Conservation (phyloP, 2,888 invertebrate genomes). For the Eilema depressum region DNA sequence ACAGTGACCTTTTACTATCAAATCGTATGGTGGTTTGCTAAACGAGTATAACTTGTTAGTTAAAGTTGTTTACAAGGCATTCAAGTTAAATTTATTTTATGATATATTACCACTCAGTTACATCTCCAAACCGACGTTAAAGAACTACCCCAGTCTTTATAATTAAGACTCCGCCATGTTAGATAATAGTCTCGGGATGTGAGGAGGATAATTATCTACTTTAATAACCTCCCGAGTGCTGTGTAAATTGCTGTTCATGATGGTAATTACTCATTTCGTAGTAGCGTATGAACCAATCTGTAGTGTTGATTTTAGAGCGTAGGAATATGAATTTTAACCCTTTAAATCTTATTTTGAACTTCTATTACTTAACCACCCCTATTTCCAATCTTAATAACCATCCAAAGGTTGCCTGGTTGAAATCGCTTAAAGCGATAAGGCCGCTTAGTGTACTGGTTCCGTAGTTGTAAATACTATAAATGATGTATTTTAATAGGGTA, state of each 20-base stretch:
- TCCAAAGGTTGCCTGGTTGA: too few relatives aligned
- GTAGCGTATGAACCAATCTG: conserved; percentile 22
- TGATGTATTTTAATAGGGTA: too few relatives aligned
- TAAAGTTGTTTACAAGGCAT: conserved; percentile 2
- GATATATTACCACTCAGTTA: background rate
- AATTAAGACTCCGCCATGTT: conserved; percentile 21
- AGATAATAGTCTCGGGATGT: conserved; percentile 25
- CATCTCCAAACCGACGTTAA: background rate
- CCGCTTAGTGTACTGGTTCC: too few relatives aligned
- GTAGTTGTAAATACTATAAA: too few relatives aligned
- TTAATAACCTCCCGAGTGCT: conserved; percentile 40
- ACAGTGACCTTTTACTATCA: background rate
- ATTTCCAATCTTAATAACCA: too few relatives aligned
- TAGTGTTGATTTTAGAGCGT: conserved; percentile 7
- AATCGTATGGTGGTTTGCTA: background rate
- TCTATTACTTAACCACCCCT: too few relatives aligned
- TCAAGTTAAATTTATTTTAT: background rate
- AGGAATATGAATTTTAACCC: background rate
- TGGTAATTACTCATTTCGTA: conserved; percentile 38
- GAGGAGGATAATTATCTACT: conserved; percentile 38
- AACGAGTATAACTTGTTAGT: conserved; percentile 1
- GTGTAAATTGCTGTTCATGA: conserved; percentile 28
- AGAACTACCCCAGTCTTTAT: conserved; percentile 18
- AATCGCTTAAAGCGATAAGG: too few relatives aligned
- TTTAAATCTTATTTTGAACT: too few relatives aligned